Evolutionary conservation across 2,797 vertebrate genomes (phyloP).

Genomic region (Cyprinodon diabolis): DNA sequence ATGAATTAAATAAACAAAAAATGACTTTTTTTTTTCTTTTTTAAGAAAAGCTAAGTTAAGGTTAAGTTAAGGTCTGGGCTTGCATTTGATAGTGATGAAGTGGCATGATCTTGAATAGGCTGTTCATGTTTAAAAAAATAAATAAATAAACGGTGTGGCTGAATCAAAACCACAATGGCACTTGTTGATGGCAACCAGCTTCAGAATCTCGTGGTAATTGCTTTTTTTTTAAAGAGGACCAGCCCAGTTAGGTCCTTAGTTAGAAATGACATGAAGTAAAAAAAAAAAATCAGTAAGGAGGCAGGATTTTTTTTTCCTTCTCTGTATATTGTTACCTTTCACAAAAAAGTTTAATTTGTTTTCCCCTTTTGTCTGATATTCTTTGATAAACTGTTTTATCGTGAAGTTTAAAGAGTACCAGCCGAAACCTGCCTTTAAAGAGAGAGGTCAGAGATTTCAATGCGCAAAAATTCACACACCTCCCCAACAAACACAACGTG

Average conservation of each 20-base stretch:
- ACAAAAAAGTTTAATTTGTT: constrained; percentile 9
- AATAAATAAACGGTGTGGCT: not conserved
- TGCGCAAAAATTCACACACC: constrained; percentile 28
- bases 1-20: too few relatives aligned
- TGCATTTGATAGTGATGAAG: not conserved
- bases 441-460: constrained; percentile 46
- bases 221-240: too few relatives aligned
- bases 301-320: not conserved
- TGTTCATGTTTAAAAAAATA: not conserved
- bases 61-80: not conserved
- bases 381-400: constrained; percentile 27
- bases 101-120: not conserved
- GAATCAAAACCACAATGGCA: not conserved
- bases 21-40: too few relatives aligned
- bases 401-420: constrained; percentile 13
- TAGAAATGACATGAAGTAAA: not conserved
- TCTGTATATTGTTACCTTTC: not conserved
- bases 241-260: not conserved
- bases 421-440: constrained; percentile 24
- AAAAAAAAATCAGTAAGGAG: not conserved
- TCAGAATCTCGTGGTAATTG: too few relatives aligned
- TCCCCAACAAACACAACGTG: constrained; percentile 50
- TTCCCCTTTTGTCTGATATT: not conserved
- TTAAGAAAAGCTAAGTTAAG: too few relatives aligned
- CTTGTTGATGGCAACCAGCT: not conserved